Conservation (phyloP, 2,113 vertebrate genomes). For the Rhegmatorhina hoffmannsi region DNA sequence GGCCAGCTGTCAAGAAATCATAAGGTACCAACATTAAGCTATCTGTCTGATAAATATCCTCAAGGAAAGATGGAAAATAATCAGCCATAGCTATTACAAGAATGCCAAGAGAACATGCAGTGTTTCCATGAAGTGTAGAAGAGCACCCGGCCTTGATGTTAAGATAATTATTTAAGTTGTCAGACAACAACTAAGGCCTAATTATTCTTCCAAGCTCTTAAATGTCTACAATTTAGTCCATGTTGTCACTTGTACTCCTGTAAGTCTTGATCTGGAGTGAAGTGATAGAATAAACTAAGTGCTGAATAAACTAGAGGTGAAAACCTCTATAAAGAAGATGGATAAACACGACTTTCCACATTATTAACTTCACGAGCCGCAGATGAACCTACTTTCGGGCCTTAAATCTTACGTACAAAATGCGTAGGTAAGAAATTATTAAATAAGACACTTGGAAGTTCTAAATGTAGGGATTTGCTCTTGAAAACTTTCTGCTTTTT, state of each 20-base stretch:
- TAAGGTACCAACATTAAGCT: neutral
- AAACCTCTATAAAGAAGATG: conserved; percentile 23
- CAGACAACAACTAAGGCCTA: neutral
- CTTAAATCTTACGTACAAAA: neutral
- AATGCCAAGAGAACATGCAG: fast-evolving
- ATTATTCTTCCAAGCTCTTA: neutral
- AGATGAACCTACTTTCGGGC: neutral
- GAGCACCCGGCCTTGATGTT: neutral
- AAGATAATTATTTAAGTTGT: conserved; percentile 26
- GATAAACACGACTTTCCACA: conserved; percentile 1
- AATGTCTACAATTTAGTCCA: neutral
- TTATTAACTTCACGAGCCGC: conserved; percentile 3
- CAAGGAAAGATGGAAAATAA: neutral
- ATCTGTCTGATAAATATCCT: conserved; percentile 44
- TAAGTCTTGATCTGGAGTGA: neutral
- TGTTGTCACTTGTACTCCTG: neutral
- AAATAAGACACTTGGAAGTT: neutral
- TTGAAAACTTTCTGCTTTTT: neutral
- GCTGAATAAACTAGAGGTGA: conserved; percentile 21
- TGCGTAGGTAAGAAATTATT: neutral
- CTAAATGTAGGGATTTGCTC: neutral
- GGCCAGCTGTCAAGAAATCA: conserved; percentile 57
- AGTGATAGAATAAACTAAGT: neutral
- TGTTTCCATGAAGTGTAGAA: neutral
- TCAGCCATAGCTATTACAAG: neutral